Percentiles rank a stretch among this genome's conserved stretches.
Conservation (phyloP, 2,113 vertebrate genomes). For the Oreotrochilus melanogaster region DNA sequence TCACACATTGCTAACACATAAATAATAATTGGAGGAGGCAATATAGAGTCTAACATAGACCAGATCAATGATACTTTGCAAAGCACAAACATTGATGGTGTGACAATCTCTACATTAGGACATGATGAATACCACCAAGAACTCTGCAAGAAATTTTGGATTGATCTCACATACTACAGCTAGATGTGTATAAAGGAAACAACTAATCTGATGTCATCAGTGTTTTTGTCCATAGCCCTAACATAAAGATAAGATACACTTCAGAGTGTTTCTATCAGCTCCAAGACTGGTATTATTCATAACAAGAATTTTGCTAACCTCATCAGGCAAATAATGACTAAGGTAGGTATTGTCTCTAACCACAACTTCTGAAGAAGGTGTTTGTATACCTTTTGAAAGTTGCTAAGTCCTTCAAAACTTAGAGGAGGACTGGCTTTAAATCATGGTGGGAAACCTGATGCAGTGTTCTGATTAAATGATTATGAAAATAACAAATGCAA, state of each 20-base stretch:
- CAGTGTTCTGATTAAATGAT: background rate
- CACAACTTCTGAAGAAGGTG: slow-evolving; percentile 25
- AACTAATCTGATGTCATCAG: background rate
- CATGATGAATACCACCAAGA: background rate
- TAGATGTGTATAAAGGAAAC: background rate
- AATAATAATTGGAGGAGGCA: slow-evolving; percentile 16
- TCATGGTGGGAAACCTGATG: slow-evolving; percentile 17
- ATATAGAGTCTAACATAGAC: background rate
- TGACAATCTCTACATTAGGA: background rate
- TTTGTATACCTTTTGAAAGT: slow-evolving; percentile 23
- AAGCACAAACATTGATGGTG: background rate
- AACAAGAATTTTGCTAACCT: slow-evolving; percentile 43
- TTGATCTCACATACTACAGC: background rate
- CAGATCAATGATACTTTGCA: background rate
- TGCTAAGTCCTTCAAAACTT: slow-evolving; percentile 12
- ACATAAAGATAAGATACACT: background rate
- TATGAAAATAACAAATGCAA: background rate
- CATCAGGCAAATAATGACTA: background rate
- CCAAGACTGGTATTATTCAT: background rate
- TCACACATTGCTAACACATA: background rate
- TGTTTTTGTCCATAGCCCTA: background rate
- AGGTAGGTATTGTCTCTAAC: slow-evolving; percentile 20
- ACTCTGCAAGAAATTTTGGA: background rate
- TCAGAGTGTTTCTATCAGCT: background rate
- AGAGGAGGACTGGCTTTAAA: slow-evolving; percentile 30